These are phyloP conservation scores for Noctua fimbriata DNA, from an alignment of 2,888 invertebrate species.

Conservation along the genomic window DNA sequence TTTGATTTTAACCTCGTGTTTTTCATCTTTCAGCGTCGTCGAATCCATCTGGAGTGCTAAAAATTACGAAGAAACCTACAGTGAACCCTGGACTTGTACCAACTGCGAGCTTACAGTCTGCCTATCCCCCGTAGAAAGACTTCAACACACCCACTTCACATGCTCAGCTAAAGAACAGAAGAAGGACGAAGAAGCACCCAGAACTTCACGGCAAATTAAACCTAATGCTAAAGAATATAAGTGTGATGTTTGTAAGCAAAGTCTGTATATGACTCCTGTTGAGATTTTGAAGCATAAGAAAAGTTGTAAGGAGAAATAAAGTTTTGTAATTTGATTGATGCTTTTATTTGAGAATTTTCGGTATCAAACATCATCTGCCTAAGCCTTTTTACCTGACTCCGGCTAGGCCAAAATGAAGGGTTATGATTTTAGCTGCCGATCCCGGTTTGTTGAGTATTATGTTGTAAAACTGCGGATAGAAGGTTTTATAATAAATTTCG, in stretches of 20 bases:
- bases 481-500: background rate
- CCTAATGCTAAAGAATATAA: constrained; percentile 92
- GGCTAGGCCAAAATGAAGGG: background rate
- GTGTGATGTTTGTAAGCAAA: constrained; percentile 93
- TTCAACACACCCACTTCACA: constrained; percentile 92
- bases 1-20: background rate
- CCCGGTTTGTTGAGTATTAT: no score
- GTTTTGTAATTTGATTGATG: background rate
- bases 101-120: constrained; percentile 92
- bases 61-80: constrained; percentile 90
- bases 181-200: constrained; percentile 75
- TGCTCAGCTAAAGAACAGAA: constrained; percentile 80
- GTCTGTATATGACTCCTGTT: constrained; percentile 93
- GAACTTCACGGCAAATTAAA: constrained; percentile 76
- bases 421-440: background rate
- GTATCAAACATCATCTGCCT: background rate
- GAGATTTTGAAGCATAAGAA: constrained; percentile 97
- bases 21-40: constrained; percentile 85
- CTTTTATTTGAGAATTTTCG: background rate
- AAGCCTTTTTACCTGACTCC: background rate
- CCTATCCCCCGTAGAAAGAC: constrained; percentile 92
- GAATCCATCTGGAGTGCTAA: constrained; percentile 93
- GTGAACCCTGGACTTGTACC: constrained; percentile 93
- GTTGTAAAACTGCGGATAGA: no score
- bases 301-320: constrained; percentile 87